Evolutionary conservation across 2,797 vertebrate species (phyloP), one percentile per base, ranked within the genome.

Genomic region (Sebastes goodei): DNA sequence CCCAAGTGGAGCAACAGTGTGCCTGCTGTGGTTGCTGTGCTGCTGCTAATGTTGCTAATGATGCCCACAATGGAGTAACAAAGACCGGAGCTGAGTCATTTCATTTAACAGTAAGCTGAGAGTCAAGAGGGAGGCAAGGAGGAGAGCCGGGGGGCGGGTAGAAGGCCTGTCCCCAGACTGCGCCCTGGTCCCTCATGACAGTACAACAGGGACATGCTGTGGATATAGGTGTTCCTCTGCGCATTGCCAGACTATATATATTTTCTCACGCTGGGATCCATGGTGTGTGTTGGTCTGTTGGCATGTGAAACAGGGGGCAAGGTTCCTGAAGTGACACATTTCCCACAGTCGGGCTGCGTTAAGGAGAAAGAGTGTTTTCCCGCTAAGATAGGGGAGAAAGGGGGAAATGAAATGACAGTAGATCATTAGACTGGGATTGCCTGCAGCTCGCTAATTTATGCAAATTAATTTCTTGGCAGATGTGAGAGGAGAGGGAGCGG

Each of bases 361-460:
- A 72, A 56, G 33, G 21, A 63, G 76, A 70, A 68, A 67, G 38
- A 83, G 29, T 68, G 56, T 82, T 88, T 82, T 71, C 65, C 69
- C 25, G 20, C 63, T 38, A 61, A 81, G 53, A 76, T 57, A 72
- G 46, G 72, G 52, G 67, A 38, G 67, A 69, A 73, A 56, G 71
- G 72, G 74, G 74, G 76, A 78, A 88, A 80, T 57, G 63, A 83
- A 87, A 91, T 77, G 80, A 91, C 84, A 91, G 80, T 7, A 57
- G 82, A 90, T 95, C 93, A 88, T 95, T 95, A 93, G 87, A 82
- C 85, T 73, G 82, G 86, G 84, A 92, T 85, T 81, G 89, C 89
- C 87, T 91, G 89, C 88, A 72, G 80, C 78, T 90, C 78, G 83
- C 83, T 96, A 95, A 96, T 96, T 96, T 93, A 96, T 96, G 94